Evolutionary conservation across 1,140 invertebrate genomes (phyloP).

Genomic region (Pectinophora gossypiella): DNA sequence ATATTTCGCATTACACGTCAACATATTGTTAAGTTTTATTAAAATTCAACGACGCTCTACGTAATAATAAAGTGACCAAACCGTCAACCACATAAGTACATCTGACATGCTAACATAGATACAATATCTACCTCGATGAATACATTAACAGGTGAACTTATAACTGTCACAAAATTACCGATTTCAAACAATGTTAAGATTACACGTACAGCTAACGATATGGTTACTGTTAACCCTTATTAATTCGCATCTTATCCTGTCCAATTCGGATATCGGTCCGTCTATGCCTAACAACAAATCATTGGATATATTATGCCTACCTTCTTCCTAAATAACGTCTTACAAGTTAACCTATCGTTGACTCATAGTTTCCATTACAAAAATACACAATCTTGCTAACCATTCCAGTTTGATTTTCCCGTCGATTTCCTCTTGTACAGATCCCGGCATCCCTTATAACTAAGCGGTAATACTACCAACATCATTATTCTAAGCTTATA

Average conservation of each 20-base stretch:
- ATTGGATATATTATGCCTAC: slow-evolving; percentile 35
- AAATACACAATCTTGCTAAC: slow-evolving; percentile 58
- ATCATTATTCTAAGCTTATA: slow-evolving; percentile 49
- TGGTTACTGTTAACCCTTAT: slow-evolving; percentile 55
- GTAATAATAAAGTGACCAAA: slow-evolving; percentile 61
- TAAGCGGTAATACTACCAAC: slow-evolving; percentile 55
- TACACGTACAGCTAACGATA: slow-evolving; percentile 64
- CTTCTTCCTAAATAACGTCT: slow-evolving; percentile 52
- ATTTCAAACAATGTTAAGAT: slow-evolving; percentile 61
- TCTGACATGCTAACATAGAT: slow-evolving; percentile 69
- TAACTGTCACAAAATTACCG: slow-evolving; percentile 61
- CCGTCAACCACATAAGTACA: slow-evolving; percentile 60
- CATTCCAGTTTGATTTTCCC: slow-evolving; percentile 9
- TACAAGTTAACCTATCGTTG: slow-evolving; percentile 52
- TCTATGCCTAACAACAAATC: slow-evolving; percentile 38
- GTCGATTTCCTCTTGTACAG: slow-evolving; percentile 40
- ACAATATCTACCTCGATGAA: slow-evolving; percentile 68
- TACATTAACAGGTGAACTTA: slow-evolving; percentile 72
- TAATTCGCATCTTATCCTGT: slow-evolving; percentile 34
- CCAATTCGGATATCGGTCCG: slow-evolving; percentile 43
- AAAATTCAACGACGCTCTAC: slow-evolving; percentile 66
- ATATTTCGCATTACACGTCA: slow-evolving; percentile 39
- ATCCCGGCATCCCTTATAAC: slow-evolving; percentile 56
- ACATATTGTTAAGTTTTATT: slow-evolving; percentile 50
- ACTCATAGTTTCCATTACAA: slow-evolving; percentile 64